Base-by-base conservation (phyloP, 2,888 invertebrate species). In the Ernsta delagoae region DNA sequence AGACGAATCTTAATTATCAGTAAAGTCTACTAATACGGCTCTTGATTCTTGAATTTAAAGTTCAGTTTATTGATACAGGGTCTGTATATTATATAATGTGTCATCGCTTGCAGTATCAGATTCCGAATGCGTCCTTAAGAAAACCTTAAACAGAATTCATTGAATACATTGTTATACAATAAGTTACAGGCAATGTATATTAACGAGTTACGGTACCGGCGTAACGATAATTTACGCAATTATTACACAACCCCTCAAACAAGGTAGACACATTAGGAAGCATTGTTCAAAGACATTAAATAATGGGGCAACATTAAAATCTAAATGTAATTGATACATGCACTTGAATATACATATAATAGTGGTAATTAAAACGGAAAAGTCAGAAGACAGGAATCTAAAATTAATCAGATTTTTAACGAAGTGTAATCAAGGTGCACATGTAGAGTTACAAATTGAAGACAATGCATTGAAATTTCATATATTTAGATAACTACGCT, bases 171-270 rank as follows among this genome's bases (percentile, higher is more conserved):
- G 34, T 67, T 67, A 61, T 54, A 67, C 61, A 67, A 67, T 56
- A 45, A 45, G 43, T 31, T 65, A 61, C 67, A 45, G 1, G 45
- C 61, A 56, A 48, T 48, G 61, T 39, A 50, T 60, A 67, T 60
- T 43, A 60, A 66, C 43, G 48, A 16, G 24, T 43, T 61, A 36
- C 36, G 12, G 39, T 24, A 36, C 39, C 24, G 45, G 16, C 56
- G 54, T 67, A 67, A 67, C 24, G 41, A 57, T 56, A 59, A 45
- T 56, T 43, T 39, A 61, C 61, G 67, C 39, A 67, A 67, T 61
- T 48, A 56, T 61, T 56, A 31, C 63, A 63, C 63, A 63, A 63
- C 24, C 36, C 9, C 53, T 54, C n/a, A 41, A 54, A n/a, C 59
- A 43, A 48, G 8, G 50, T 7, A 45, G 45, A 9, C 9, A 11